Base-by-base conservation (phyloP, 2,797 vertebrate species). In the Sebastes dallii region DNA sequence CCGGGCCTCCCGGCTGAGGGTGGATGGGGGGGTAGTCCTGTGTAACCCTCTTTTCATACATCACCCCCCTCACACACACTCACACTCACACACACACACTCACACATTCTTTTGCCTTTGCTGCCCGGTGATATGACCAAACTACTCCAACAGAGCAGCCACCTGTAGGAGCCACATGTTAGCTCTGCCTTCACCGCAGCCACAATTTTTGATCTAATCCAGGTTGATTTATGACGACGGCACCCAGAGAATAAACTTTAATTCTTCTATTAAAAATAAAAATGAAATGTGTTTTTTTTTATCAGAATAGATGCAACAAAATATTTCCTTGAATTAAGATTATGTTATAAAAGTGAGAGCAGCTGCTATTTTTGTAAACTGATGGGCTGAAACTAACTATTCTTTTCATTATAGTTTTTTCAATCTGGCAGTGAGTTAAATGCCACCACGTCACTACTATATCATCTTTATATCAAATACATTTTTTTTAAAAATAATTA, bases 21-120 rank as follows among this genome's bases (percentile, higher is more conserved):
- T 6, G 1, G 6, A 2, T 13, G 3, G 5, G 60, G 29, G n/a
- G 8, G 12, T 65, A 60, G 64, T 24, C 60, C 68, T 79, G 32
- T 60, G 69, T 77, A 66, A 81, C 75, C 81, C 73, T 71, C 36
- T 75, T 56, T n/a, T 58, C 27, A 77, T 60, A 55, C 76, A 73
- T 55, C 61, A 69, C 14, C 69, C 36, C 39, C 24, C 10, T 5
- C 55, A 50, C 29, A 0, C 36, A 39, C 36, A 39, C 36, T 39
- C 32, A 34, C 36, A 36, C 36, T 36, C 30, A 36, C 77, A 22
- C 58, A 61, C 55, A 62, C 60, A 74, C 11, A 3, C 61, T 32
- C 30, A 36, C 77, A 42, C 67, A 75, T 29, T 66, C 6, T 66
- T 76, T n/a, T 22, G 8, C 20, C 18, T 27, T 32, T 83, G 39